Conservation (phyloP, 2,888 invertebrate species). For the Zaprionus bogoriensis region DNA sequence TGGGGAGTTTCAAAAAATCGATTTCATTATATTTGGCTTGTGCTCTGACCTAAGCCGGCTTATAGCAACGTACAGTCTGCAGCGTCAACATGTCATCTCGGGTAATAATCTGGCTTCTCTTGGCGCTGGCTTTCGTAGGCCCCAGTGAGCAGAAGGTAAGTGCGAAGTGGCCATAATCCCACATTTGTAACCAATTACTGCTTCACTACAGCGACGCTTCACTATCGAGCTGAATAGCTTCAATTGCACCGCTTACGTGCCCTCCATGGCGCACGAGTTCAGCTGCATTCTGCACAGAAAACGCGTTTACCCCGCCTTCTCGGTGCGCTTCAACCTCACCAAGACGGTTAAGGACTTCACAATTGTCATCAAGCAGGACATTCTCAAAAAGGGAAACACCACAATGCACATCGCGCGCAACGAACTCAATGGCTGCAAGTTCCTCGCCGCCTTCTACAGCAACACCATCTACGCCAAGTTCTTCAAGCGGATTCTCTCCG, state of each 20-base stretch:
- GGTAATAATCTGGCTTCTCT: too few species aligned
- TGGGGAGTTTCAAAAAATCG: too few species aligned
- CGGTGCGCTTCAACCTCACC: neutral
- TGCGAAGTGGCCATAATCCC: too few species aligned
- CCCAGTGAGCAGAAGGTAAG: too few species aligned
- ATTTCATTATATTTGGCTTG: too few species aligned
- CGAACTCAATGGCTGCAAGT: constrained; percentile 53
- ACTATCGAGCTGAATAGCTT: constrained; percentile 12
- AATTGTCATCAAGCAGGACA: neutral
- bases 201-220: neutral
- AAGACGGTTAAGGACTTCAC: fast-evolving
- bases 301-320: neutral
- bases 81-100: too few species aligned
- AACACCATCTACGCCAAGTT: constrained; percentile 24
- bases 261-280: neutral
- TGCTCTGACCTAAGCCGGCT: too few species aligned
- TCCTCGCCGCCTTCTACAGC: constrained; percentile 19
- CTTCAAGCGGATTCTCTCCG: constrained; percentile 28
- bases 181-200: too few species aligned
- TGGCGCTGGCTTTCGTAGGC: too few species aligned
- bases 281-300: constrained; percentile 9
- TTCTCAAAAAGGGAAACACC: constrained; percentile 45
- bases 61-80: too few species aligned
- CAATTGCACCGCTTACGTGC: neutral
- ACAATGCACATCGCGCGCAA: constrained; percentile 29